Conservation (phyloP, 2,888 invertebrate genomes). For the Chorisops tibialis region DNA sequence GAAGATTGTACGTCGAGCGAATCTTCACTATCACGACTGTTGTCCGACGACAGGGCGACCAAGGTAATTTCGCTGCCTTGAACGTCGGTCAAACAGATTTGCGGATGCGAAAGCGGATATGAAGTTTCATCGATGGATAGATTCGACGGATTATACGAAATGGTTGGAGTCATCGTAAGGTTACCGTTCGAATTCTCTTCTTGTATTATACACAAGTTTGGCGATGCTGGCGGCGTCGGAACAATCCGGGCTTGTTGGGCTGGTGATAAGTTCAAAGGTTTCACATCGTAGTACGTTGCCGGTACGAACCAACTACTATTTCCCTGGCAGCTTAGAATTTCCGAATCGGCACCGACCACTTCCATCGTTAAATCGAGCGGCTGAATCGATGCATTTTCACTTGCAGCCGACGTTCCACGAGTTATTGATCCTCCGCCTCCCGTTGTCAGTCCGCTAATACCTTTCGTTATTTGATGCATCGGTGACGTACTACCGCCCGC, state of each 20-base stretch:
- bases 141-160: conserved; percentile 6
- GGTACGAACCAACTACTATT: conserved; percentile 44
- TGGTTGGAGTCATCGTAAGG: conserved; percentile 45
- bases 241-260: conserved; percentile 50
- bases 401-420: conserved; percentile 63
- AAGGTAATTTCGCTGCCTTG: conserved; percentile 79
- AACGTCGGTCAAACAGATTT: conserved; percentile 90
- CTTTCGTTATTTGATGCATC: conserved; percentile 64
- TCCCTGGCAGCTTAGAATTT: conserved; percentile 18
- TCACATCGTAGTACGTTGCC: conserved; percentile 47
- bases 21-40: conserved; percentile 69
- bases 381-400: conserved; percentile 45
- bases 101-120: conserved; percentile 61
- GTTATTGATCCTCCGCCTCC: conserved; percentile 67
- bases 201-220: conserved; percentile 71
- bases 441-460: conserved; percentile 72
- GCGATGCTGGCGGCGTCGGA: conserved; percentile 51
- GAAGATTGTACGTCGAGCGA: conserved; percentile 60
- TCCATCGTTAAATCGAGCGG: conserved; percentile 52
- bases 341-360: conserved; percentile 39
- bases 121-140: conserved; percentile 34
- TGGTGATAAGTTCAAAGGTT: conserved; percentile 50
- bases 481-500: conserved; percentile 56
- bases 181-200: conserved; percentile 63
- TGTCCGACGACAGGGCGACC: conserved; percentile 70